phyloP scores from a whole-genome alignment of 2,888 invertebrate species.

The Acleris literana region DNA sequence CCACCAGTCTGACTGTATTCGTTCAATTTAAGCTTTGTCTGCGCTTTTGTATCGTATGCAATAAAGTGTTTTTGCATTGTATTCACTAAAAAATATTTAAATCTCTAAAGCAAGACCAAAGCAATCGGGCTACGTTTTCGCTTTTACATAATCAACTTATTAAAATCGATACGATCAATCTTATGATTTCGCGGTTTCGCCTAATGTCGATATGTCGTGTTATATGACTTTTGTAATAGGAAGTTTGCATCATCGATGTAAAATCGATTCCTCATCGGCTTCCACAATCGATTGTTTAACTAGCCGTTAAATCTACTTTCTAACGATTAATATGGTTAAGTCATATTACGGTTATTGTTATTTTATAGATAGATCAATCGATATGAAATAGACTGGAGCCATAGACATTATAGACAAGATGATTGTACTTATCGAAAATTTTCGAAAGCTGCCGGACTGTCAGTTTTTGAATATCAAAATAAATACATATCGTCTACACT shows the following conservation, averaged over 20 bases:
- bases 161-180: neutral
- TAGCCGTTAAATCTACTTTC: slow-evolving; percentile 38
- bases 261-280: slow-evolving; percentile 42
- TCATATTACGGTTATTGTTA: slow-evolving; percentile 20
- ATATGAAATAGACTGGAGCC: neutral
- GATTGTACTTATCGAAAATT: too few relatives aligned
- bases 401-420: too few relatives aligned
- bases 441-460: too few relatives aligned
- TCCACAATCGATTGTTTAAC: slow-evolving; percentile 31
- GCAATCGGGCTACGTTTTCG: neutral
- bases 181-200: neutral
- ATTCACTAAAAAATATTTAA: too few relatives aligned
- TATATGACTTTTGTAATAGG: slow-evolving; percentile 21
- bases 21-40: too few relatives aligned
- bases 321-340: slow-evolving; percentile 30
- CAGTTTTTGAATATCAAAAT: too few relatives aligned
- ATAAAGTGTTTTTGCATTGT: too few relatives aligned
- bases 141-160: neutral
- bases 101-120: too few relatives aligned
- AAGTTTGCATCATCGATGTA: slow-evolving; percentile 40
- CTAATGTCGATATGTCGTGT: slow-evolving; percentile 27
- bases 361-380: slow-evolving; percentile 13
- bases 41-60: too few relatives aligned
- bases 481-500: too few relatives aligned
- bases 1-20: too few relatives aligned